Conservation (phyloP, 2,888 invertebrate genomes). For the Campopleginae sp. region DNA sequence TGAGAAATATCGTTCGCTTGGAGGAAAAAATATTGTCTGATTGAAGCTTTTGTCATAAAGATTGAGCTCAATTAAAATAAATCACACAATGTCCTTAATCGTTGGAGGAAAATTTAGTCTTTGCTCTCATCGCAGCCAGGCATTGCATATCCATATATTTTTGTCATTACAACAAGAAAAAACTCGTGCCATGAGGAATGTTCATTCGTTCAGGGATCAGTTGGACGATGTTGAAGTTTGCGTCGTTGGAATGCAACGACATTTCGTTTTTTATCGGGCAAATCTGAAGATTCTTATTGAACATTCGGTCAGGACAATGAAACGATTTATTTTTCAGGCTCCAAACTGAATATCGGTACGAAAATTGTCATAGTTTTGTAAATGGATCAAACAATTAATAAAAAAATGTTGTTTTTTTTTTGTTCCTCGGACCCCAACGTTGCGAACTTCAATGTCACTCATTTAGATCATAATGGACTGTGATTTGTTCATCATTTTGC, state of each 20-base stretch:
- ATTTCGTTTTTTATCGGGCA: no score
- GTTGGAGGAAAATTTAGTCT: background rate
- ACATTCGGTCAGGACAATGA: no score
- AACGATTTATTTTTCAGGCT: no score
- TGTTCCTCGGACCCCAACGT: no score
- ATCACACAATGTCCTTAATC: background rate
- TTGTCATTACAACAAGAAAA: background rate
- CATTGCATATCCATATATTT: background rate
- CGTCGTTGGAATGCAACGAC: no score
- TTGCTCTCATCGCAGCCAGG: background rate
- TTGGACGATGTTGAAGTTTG: background rate
- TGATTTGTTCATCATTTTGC: background rate
- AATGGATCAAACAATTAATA: no score
- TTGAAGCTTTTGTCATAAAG: background rate
- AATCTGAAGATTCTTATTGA: no score
- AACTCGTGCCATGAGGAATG: background rate
- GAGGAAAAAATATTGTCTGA: background rate
- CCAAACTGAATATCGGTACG: no score
- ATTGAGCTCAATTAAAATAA: background rate
- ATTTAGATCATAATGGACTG: no score
- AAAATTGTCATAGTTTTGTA: no score
- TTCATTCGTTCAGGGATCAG: background rate
- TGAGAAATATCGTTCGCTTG: background rate
- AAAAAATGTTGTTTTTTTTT: no score
- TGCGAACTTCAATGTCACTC: no score